phyloP scores from a whole-genome alignment of 2,888 invertebrate species.

The Sipha maydis region DNA sequence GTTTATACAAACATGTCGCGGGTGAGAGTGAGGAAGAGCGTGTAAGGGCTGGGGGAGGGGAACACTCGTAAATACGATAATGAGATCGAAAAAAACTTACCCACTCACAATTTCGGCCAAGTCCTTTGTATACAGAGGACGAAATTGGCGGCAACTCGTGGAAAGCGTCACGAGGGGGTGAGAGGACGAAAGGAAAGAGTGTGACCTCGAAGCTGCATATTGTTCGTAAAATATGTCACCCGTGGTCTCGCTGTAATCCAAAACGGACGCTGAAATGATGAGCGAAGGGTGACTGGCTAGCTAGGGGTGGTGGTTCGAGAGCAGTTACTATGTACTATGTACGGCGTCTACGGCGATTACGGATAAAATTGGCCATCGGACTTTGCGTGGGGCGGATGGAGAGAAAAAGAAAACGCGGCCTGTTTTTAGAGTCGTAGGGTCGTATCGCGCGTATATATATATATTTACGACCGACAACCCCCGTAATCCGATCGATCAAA shows the following conservation, averaged over 20 bases:
- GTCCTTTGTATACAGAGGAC: background rate
- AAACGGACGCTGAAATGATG: constrained; percentile 12
- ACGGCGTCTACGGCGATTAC: background rate
- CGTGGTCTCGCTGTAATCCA: constrained; percentile 15
- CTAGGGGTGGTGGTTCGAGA: background rate
- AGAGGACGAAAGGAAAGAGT: background rate
- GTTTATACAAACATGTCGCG: too few species aligned
- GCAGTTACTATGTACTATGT: background rate
- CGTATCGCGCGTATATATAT: constrained; percentile 9
- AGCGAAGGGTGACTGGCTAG: background rate
- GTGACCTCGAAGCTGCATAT: constrained; percentile 1
- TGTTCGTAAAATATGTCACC: constrained; percentile 27
- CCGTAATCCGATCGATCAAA: constrained; percentile 52
- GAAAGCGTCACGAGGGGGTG: background rate
- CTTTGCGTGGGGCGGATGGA: background rate
- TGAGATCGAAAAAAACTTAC: too few species aligned
- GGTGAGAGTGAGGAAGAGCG: too few species aligned
- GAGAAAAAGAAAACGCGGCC: background rate
- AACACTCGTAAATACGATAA: too few species aligned
- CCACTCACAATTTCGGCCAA: too few species aligned
- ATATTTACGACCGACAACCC: background rate
- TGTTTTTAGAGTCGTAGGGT: constrained; percentile 27
- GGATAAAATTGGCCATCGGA: constrained; percentile 34
- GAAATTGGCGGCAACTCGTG: too few species aligned
- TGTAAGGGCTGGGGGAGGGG: too few species aligned